These are phyloP conservation scores for Sarcophaga subvicina DNA, from an alignment of 2,888 invertebrate genomes.

Conservation along the genomic window DNA sequence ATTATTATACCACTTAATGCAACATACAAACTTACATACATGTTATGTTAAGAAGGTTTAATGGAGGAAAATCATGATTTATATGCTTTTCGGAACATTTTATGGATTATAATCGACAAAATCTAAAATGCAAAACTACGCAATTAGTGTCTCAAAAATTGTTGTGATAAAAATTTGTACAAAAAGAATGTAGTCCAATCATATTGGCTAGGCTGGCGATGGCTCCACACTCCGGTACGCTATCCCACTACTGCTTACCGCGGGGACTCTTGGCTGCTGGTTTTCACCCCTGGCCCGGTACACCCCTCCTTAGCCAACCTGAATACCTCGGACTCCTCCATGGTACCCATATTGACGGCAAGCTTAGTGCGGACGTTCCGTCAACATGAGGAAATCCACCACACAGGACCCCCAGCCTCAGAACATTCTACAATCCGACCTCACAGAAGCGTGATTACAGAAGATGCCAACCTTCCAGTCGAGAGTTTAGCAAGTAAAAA, in stretches of 20 bases:
- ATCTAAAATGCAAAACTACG: no score
- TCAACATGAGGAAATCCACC: constrained; percentile 86
- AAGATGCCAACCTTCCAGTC: constrained; percentile 98
- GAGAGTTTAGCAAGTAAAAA: constrained; percentile 37
- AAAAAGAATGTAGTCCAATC: constrained; percentile 88
- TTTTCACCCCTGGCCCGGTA: constrained; percentile 93
- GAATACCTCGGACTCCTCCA: constrained; percentile 91
- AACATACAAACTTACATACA: no score
- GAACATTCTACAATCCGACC: constrained; percentile 95
- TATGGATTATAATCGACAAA: no score
- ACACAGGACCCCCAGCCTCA: constrained; percentile 92
- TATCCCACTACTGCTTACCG: constrained; percentile 99
- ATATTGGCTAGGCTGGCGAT: constrained; percentile 92
- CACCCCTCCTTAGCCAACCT: constrained; percentile 99
- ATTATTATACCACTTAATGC: no score
- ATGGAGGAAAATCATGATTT: no score
- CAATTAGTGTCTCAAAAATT: no score
- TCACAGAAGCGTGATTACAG: constrained; percentile 99
- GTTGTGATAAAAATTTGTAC: constrained; percentile 1
- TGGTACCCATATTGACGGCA: constrained; percentile 97
- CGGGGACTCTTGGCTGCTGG: constrained; percentile 98
- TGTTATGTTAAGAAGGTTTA: no score
- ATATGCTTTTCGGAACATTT: no score
- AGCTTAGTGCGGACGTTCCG: constrained; percentile 98
- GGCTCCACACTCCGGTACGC: constrained; percentile 97